phyloP scores from a whole-genome alignment of 2,888 invertebrate genomes.

The Ennomos fuscantarius region DNA sequence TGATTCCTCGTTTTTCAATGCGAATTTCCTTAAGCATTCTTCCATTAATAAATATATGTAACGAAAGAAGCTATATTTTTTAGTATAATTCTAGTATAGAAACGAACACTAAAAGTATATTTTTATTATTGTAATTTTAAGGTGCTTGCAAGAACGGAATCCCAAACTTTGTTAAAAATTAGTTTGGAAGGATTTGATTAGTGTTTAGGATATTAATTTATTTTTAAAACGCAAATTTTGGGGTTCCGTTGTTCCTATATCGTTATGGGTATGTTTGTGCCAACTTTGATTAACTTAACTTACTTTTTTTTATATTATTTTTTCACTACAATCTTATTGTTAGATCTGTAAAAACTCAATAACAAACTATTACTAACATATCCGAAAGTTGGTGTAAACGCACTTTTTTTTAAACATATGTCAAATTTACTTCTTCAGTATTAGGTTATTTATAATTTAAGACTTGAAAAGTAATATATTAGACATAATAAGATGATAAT shows the following conservation, averaged over 20 bases:
- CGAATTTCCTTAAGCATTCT: conserved; percentile 68
- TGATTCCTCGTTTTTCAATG: conserved; percentile 56
- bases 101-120: conserved; percentile 44
- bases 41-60: conserved; percentile 61
- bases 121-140: conserved; percentile 57
- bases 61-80: conserved; percentile 75
- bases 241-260: conserved; percentile 56
- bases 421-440: conserved; percentile 78
- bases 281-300: conserved; percentile 55
- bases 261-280: conserved; percentile 71
- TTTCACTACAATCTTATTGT: background rate
- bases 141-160: conserved; percentile 72
- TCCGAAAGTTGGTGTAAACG: conserved; percentile 70
- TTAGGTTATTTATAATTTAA: conserved; percentile 74
- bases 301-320: conserved; percentile 4
- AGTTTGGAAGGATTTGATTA: conserved; percentile 76
- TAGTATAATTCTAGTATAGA: conserved; percentile 58
- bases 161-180: conserved; percentile 65
- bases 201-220: conserved; percentile 63
- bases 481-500: conserved; percentile 50
- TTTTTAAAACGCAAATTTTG: conserved; percentile 62
- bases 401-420: conserved; percentile 54
- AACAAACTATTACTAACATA: conserved; percentile 52
- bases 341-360: conserved; percentile 30
- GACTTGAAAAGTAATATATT: conserved; percentile 73